Evolutionary conservation across 1,140 invertebrate genomes (phyloP).

Genomic region (Bilobella aurantiaca): DNA sequence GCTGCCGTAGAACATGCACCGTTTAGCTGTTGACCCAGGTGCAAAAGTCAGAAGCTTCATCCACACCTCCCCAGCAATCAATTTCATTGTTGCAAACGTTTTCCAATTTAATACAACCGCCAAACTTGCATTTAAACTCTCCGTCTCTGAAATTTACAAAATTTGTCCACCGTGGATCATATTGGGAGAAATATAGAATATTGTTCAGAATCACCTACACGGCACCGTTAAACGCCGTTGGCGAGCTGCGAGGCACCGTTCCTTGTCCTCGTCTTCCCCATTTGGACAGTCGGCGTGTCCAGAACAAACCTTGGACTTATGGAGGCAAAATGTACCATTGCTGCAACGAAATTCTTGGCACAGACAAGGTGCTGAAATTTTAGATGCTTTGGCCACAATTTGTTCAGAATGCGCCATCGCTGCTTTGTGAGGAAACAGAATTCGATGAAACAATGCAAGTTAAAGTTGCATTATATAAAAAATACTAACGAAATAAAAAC

Average conservation of each 20-base stretch:
- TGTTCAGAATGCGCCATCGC: not conserved
- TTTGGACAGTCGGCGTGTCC: slow-evolving; percentile 12
- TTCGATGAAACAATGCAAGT: too few species aligned
- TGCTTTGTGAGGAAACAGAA: not conserved
- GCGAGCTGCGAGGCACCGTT: not conserved
- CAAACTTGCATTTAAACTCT: slow-evolving; percentile 24
- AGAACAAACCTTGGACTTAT: slow-evolving; percentile 7
- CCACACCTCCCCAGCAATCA: slow-evolving; percentile 20
- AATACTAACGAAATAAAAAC: not conserved
- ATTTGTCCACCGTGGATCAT: not conserved
- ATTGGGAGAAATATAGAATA: not conserved
- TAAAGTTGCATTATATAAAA: not conserved
- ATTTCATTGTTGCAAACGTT: slow-evolving; percentile 10
- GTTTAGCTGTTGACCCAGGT: slow-evolving; percentile 10
- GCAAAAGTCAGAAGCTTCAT: slow-evolving; percentile 23
- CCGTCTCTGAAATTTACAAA: not conserved
- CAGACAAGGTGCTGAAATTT: slow-evolving; percentile 6
- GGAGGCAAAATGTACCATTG: slow-evolving; percentile 14
- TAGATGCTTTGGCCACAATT: not conserved
- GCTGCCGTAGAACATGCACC: not conserved
- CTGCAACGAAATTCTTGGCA: slow-evolving; percentile 20
- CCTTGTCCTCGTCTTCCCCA: slow-evolving; percentile 15
- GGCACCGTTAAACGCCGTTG: not conserved
- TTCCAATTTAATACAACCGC: slow-evolving; percentile 12
- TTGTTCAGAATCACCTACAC: not conserved